Conservation (phyloP, 2,113 vertebrate species). For the Podocnemis expansa region DNA sequence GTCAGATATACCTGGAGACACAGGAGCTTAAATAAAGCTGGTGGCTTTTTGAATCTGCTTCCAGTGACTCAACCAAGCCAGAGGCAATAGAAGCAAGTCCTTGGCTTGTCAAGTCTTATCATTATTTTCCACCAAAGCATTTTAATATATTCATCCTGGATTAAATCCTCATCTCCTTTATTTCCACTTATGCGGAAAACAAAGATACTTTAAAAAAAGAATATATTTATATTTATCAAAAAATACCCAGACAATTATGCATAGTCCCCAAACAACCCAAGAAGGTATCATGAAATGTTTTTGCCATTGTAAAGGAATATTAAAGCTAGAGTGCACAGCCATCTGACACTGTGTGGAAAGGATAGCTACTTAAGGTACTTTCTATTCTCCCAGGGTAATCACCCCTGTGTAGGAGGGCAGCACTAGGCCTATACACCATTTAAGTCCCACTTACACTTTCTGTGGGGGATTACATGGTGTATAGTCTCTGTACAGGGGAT, state of each 20-base stretch:
- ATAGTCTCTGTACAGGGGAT: background rate
- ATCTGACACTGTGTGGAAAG: background rate
- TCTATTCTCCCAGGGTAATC: background rate
- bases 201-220: background rate
- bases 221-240: background rate
- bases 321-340: background rate
- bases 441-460: background rate
- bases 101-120: slow-evolving; percentile 19
- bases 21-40: slow-evolving; percentile 11
- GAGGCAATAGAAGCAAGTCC: slow-evolving; percentile 28
- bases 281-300: background rate
- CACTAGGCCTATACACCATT: background rate
- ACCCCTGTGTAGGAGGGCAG: background rate
- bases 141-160: background rate
- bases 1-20: slow-evolving; percentile 18
- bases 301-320: background rate
- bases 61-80: background rate
- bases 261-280: background rate
- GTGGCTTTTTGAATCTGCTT: slow-evolving; percentile 9
- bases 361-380: background rate
- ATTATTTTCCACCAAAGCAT: background rate
- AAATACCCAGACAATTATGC: background rate
- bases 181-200: background rate
- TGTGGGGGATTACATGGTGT: background rate
- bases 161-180: background rate